These are phyloP conservation scores for Amblyornis subalaris DNA, from an alignment of 2,113 vertebrate species.

Conservation along the genomic window DNA sequence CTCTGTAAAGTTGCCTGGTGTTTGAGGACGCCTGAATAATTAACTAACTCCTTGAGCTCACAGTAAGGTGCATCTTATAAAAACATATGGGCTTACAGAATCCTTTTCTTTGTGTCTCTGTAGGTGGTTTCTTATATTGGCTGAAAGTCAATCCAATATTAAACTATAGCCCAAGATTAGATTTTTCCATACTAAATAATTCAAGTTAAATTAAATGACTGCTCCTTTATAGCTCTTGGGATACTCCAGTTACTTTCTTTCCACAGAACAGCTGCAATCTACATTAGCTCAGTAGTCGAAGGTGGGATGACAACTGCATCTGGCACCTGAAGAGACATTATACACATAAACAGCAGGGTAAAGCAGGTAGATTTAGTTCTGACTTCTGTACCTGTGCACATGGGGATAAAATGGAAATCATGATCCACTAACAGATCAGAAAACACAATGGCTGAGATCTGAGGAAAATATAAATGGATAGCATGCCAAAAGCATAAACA, in stretches of 20 bases:
- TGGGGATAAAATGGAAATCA: not conserved
- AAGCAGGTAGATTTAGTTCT: not conserved
- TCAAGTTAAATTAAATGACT: not conserved
- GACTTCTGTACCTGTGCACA: not conserved
- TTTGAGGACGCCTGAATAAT: not conserved
- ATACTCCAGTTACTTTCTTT: not conserved
- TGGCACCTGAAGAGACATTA: not conserved
- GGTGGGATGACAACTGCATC: not conserved
- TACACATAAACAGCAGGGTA: not conserved
- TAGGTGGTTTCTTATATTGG: not conserved
- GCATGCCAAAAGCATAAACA: not conserved
- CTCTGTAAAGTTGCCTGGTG: not conserved
- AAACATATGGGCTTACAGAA: not conserved
- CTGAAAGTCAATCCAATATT: not conserved
- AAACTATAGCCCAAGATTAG: not conserved
- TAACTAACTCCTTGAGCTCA: not conserved
- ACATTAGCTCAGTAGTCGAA: not conserved
- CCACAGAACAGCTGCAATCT: not conserved
- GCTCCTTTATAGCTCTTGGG: not conserved
- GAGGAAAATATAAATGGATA: not conserved
- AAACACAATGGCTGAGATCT: not conserved
- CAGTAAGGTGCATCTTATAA: not conserved
- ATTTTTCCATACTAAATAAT: not conserved
- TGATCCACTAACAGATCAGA: not conserved
- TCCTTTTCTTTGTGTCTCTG: not conserved